Base-by-base conservation (phyloP, 2,888 invertebrate species). In the Helicoverpa assulta region DNA sequence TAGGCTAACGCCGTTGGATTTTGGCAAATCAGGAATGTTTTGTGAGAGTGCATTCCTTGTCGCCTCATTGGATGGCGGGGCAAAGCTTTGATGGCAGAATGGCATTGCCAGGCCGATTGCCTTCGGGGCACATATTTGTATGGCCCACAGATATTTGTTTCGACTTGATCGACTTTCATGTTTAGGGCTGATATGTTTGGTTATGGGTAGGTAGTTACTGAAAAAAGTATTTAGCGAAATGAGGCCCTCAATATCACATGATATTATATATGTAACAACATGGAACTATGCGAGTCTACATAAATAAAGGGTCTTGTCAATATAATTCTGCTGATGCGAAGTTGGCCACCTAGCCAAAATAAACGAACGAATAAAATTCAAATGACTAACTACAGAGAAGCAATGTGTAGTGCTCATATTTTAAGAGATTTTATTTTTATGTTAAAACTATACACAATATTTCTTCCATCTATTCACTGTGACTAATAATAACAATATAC, bases 141-240 rank as follows among this genome's bases (percentile, higher is more conserved):
- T 50, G 47, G 18, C 16, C 72, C 67, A 73, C 73, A 60, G 67
- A 21, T 73, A 73, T 73, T 67, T 73, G 73, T 67, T 73, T 18
- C 18, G 10, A 52, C 18, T 40, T 29, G 26, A n/a, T n/a, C n/a
- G n/a, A n/a, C n/a, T n/a, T n/a, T n/a, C n/a, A n/a, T 40, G 26
- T 40, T 53, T 37, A 19, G 19, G n/a, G 40, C 21, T 37, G n/a
- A 7, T 10, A 26, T 18, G 47, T 40, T n/a, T 47, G 2, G 14
- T n/a, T 21, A 50, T 47, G 12, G 8, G 29, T n/a, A 57, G 4
- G 4, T 26, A 4, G 19, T 21, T 70, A 21, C 3, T 10, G 29
- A 21, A 40, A 29, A 26, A 10, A 26, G 21, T 12, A 26, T 18
- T 16, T 18, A 7, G n/a, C 40, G 2, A 33, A 55, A 19, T 6